A percentile compares a stretch with the other conserved stretches of the same genome.
Evolutionary conservation across 2,113 vertebrate genomes (phyloP).

Genomic region (Poeciliopsis turrubarensis): DNA sequence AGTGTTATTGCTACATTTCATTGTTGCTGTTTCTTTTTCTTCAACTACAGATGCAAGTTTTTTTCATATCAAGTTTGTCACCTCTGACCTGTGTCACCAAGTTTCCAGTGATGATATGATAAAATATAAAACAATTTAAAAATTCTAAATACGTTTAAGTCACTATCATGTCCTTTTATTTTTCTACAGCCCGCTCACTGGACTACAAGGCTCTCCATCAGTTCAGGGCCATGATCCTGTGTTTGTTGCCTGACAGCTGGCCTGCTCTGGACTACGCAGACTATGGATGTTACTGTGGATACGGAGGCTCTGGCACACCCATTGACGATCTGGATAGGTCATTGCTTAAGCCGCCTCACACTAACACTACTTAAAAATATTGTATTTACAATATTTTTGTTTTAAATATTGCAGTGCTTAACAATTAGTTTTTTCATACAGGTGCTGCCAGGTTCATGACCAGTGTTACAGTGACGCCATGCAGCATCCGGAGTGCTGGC

Average conservation of each 20-base stretch:
- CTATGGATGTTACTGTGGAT: constrained; percentile 91
- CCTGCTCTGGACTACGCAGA: constrained; percentile 75
- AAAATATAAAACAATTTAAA: background rate
- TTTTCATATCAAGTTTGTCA: no score
- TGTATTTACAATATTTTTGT: background rate
- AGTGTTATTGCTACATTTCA: no score
- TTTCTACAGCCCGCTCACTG: constrained; percentile 47
- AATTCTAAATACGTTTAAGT: background rate
- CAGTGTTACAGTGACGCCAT: constrained; percentile 74
- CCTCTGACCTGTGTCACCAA: background rate
- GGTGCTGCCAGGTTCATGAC: constrained; percentile 88
- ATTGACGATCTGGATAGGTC: constrained; percentile 88
- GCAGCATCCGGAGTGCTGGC: constrained; percentile 70
- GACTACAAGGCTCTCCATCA: constrained; percentile 71
- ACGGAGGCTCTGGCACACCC: constrained; percentile 84
- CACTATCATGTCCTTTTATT: background rate
- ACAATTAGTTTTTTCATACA: constrained; percentile 40
- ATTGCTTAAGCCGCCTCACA: background rate
- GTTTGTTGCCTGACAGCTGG: constrained; percentile 76
- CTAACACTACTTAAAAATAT: accelerated
- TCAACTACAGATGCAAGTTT: background rate
- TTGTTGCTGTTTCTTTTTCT: background rate
- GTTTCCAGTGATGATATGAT: background rate
- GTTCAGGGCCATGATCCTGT: constrained; percentile 84
- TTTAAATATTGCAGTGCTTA: background rate